Evolutionary conservation across 2,888 invertebrate species (phyloP).

Genomic region (Colletes collaris): DNA sequence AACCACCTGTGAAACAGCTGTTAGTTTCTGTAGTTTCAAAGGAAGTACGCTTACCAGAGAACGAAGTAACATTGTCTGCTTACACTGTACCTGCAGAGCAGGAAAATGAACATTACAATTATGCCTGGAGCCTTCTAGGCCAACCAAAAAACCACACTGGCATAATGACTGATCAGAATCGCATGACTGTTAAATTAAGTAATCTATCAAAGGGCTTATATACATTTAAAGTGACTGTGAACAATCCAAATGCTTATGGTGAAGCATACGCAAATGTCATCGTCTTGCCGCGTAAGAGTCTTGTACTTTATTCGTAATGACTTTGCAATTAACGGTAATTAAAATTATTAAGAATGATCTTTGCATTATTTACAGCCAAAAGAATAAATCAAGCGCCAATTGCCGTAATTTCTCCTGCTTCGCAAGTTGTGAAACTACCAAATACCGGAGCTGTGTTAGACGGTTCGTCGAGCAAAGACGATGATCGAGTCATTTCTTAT

Average conservation of each 20-base stretch:
- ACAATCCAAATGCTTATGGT: slow-evolving; percentile 90
- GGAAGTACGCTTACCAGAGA: slow-evolving; percentile 91
- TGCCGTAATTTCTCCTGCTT: slow-evolving; percentile 93
- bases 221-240: slow-evolving; percentile 93
- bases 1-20: slow-evolving; percentile 86
- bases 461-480: slow-evolving; percentile 91
- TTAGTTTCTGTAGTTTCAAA: slow-evolving; percentile 91
- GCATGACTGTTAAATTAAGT: slow-evolving; percentile 91
- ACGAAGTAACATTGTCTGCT: slow-evolving; percentile 92
- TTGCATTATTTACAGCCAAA: slow-evolving; percentile 84
- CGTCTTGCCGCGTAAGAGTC: slow-evolving; percentile 88
- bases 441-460: slow-evolving; percentile 96
- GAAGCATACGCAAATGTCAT: slow-evolving; percentile 95
- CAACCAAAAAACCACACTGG: slow-evolving; percentile 92
- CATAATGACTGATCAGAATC: slow-evolving; percentile 92
- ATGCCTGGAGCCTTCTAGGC: slow-evolving; percentile 93
- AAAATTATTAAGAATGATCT: neutral
- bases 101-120: slow-evolving; percentile 91
- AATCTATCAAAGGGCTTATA: slow-evolving; percentile 94
- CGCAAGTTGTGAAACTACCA: slow-evolving; percentile 94
- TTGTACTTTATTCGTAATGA: neutral
- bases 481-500: slow-evolving; percentile 93
- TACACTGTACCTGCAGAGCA: slow-evolving; percentile 91
- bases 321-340: neutral
- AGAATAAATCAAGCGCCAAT: slow-evolving; percentile 93